These are phyloP conservation scores for Erpornis zantholeuca DNA, from an alignment of 2,113 vertebrate species.

Conservation along the genomic window DNA sequence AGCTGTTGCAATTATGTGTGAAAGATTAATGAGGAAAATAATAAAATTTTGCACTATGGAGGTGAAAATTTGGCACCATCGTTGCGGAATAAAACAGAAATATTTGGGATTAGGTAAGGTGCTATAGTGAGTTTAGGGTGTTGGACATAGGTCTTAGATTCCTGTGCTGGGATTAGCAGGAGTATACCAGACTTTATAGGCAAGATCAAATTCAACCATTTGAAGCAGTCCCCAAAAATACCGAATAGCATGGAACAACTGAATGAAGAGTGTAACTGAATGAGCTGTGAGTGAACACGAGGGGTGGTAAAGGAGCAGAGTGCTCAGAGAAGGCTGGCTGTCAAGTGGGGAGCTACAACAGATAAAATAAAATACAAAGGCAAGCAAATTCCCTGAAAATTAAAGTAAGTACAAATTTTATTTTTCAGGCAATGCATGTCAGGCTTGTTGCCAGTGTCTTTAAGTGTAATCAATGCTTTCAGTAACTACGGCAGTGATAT, in stretches of 20 bases:
- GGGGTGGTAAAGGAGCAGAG: neutral
- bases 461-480: neutral
- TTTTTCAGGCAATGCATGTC: neutral
- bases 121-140: neutral
- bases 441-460: neutral
- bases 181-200: neutral
- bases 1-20: neutral
- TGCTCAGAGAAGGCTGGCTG: neutral
- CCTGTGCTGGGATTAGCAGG: neutral
- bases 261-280: neutral
- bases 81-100: neutral
- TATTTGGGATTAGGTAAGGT: neutral
- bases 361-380: neutral
- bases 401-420: neutral
- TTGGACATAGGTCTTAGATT: neutral
- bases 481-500: neutral
- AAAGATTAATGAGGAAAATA: neutral
- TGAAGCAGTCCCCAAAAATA: neutral
- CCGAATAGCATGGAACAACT: neutral
- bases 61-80: neutral
- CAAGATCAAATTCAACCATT: neutral
- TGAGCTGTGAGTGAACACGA: neutral
- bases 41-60: neutral
- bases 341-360: neutral
- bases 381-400: neutral